Evolutionary conservation across 2,113 vertebrate species (phyloP), one percentile per base, ranked within the genome.

Genomic region (Hippocampus abdominalis): DNA sequence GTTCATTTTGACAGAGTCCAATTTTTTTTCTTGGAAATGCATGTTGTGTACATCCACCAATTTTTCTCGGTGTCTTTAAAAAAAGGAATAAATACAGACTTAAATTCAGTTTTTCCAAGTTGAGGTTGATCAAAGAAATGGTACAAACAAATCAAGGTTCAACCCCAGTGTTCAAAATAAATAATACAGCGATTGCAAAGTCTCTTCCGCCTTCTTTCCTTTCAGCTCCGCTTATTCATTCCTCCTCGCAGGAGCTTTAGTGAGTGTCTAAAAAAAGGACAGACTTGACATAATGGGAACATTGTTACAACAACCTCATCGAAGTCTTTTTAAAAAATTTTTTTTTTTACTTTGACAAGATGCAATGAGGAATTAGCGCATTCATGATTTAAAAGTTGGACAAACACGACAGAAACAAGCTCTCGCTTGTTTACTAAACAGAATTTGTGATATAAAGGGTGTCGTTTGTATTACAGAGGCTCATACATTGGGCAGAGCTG

Each of bases 211-310:
- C 3, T 6, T 56, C 11, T 5, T 13, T 6, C 25, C 25, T 12
- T 36, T 32, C 61, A 36, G 49, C 66, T 69, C 48, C 51, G 46
- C 71, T 73, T 69, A 72, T 74, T 80, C 66, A 80, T 71, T 76
- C 78, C 73, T 78, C 71, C 77, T 63, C 49, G 77, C 40, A 63
- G 56, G 75, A 71, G 69, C 79, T 80, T 82, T 21, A 70, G 74
- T 79, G 63, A 27, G 48, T 49, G 63, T 74, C 70, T 73, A 81
- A 83, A 82, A 81, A 79, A 79, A 74, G 64, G 56, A 74, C 70
- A 40, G 76, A 77, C 46, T 82, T 84, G 81, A 80, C 71, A 53
- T 73, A 82, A 80, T 87, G 77, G 73, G 77, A 84, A 78, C 82
- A 59, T 74, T 79, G 76, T 75, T 67, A 75, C 73, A 79, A 70